phyloP scores from a whole-genome alignment of 2,113 vertebrate genomes.

The Scytalopus superciliaris region DNA sequence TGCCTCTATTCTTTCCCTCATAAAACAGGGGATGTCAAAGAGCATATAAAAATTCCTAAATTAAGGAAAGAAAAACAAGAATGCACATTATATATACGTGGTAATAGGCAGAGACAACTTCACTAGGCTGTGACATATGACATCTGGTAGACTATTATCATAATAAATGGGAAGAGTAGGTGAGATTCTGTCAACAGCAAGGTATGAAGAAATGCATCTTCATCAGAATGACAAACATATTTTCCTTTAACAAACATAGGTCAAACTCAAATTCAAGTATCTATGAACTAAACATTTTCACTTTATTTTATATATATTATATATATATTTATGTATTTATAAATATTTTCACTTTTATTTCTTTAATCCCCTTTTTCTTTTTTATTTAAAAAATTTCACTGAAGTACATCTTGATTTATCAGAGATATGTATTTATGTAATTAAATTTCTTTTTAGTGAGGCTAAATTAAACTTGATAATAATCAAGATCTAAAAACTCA shows the following conservation, averaged over 20 bases:
- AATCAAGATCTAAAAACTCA: background rate
- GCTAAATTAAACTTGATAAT: background rate
- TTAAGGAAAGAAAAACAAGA: slow-evolving; percentile 45
- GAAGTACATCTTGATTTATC: no score
- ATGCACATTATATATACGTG: background rate
- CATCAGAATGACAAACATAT: slow-evolving; percentile 67
- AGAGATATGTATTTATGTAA: no score
- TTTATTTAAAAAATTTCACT: no score
- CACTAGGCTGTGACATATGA: slow-evolving; percentile 56
- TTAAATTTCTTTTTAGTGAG: background rate
- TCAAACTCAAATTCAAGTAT: slow-evolving; percentile 46
- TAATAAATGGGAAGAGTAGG: slow-evolving; percentile 69
- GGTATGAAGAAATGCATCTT: slow-evolving; percentile 52
- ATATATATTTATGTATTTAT: no score
- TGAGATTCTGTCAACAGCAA: slow-evolving; percentile 66
- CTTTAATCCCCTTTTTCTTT: no score
- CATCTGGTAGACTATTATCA: slow-evolving; percentile 66
- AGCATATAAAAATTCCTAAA: slow-evolving; percentile 29
- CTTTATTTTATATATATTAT: no score
- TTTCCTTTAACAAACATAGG: slow-evolving; percentile 58
- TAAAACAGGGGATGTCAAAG: slow-evolving; percentile 16
- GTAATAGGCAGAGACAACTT: slow-evolving; percentile 56
- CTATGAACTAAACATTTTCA: slow-evolving; percentile 36
- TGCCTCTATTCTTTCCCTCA: background rate
- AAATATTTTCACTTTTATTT: no score